A percentile compares a stretch with the other conserved stretches of the same genome.
These are phyloP conservation scores for Teleopsis dalmanni DNA, from an alignment of 1,140 invertebrate genomes.

Conservation along the genomic window DNA sequence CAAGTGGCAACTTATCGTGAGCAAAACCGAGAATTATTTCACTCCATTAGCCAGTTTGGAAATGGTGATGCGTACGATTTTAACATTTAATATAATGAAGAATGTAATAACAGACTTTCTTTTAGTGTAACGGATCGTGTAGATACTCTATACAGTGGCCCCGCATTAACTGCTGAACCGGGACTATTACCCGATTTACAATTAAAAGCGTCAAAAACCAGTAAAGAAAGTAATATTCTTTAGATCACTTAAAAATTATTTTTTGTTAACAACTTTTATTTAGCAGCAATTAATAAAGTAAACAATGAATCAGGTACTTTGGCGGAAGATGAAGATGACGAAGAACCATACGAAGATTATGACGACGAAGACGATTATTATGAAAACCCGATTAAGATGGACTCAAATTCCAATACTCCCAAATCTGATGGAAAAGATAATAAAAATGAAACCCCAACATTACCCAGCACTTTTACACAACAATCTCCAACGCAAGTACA, in stretches of 20 bases:
- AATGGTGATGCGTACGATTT: conserved; percentile 28
- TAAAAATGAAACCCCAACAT: conserved; percentile 13
- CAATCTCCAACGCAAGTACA: conserved; percentile 32
- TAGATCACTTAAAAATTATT: neutral
- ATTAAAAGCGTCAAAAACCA: conserved; percentile 28
- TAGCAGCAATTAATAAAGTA: conserved; percentile 17
- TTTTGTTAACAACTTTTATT: neutral
- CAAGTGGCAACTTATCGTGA: conserved; percentile 45
- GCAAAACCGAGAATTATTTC: conserved; percentile 41
- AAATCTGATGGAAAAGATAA: conserved; percentile 2
- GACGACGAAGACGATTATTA: conserved; percentile 45
- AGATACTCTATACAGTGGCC: conserved; percentile 34
- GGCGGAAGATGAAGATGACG: conserved; percentile 46
- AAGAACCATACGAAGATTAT: conserved; percentile 48
- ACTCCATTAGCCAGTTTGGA: conserved; percentile 42
- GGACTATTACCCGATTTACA: conserved; percentile 35
- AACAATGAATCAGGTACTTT: conserved; percentile 19
- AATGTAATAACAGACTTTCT: neutral
- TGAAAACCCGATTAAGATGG: no score
- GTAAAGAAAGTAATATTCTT: conserved; percentile 19
- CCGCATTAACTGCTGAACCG: conserved; percentile 24
- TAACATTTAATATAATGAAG: neutral
- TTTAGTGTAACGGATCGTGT: conserved; percentile 36
- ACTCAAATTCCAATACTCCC: conserved; percentile 3
- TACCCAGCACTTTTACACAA: conserved; percentile 30